Evolutionary conservation across 1,140 invertebrate species (phyloP), one percentile per base, ranked within the genome.

Genomic region (Gryon sp.): DNA sequence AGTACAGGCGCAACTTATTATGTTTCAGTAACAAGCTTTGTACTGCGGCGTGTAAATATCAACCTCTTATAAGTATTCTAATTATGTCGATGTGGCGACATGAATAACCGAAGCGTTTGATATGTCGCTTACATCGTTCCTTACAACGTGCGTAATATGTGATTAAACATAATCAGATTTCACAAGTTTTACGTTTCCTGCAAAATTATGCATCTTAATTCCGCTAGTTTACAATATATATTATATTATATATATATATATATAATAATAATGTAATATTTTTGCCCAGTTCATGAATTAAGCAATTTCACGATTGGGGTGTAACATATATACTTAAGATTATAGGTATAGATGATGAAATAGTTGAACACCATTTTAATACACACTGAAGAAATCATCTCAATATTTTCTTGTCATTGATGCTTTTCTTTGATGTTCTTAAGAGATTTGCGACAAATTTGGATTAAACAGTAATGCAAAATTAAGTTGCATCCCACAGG

Each of bases 161-260:
- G 65, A 70, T 76, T 76, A 60, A 40, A 72, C 45, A 53, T 76
- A 66, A 76, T 76, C 66, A 76, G 60, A 52, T 76, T 70, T 40
- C n/a, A n/a, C 57, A 76, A 76, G 65, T 76, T 76, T 69, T 70
- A 70, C 59, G 28, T 9, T 16, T 15, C 36, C 1, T 7, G 38
- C 26, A 36, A 53, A 48, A 46, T 53, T 22, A 59, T 45, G 45
- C 40, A 9, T 63, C 69, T 73, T 73, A 57, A 66, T 75, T 59
- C 46, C 62, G 19, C 66, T 75, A 60, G 60, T 75, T 73, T 63
- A 50, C 16, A 19, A 55, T 52, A 53, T 72, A 62, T 53, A 53
- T 53, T 72, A n/a, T n/a, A n/a, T n/a, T n/a, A n/a, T n/a, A n/a
- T n/a, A n/a, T n/a, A n/a, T n/a, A n/a, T n/a, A n/a, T n/a, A n/a